Evolutionary conservation across 2,888 invertebrate species (phyloP), one percentile per base, ranked within the genome.

Genomic region (Odontomyia ornata): DNA sequence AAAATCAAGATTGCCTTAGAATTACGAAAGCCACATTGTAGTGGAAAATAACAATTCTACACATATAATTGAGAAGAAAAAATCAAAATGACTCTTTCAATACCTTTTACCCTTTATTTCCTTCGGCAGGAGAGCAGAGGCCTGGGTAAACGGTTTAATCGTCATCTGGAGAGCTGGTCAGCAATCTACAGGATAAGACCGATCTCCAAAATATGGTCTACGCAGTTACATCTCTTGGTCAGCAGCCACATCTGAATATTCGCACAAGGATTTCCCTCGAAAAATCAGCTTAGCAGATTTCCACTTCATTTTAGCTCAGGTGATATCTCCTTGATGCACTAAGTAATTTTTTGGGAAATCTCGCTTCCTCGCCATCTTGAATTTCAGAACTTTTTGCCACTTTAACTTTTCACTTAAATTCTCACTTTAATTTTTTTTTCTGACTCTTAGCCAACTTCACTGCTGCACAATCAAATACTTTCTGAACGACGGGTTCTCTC

Each of bases 351-450:
- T 5, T 11, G 7, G 7, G 7, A 7, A 60, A 60, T 52, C 25
- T 52, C 15, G n/a, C 52, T 52, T 15, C n/a, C 18, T 13, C 46
- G 69, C 47, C 69, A 69, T 69, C 25, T 69, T 69, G 69, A 7
- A 47, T 47, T 67, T 18, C 23, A 46, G 21, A 69, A 28, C 15
- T 67, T n/a, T 30, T 69, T 47, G 15, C 46, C 25, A 46, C 25
- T 18, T 18, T 25, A 9, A 36, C 9, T 36, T 36, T 36, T 36
- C 36, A 46, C 23, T 30, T 30, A 13, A 0, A 21, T 21, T 28
- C 23, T 43, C 30, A 21, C 27, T 64, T 28, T 28, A 18, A 28
- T 23, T 67, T 13, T 3, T 1, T n/a, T 13, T 18, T 23, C 7
- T 0, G 1, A 43, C 67, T 27, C 13, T 11, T n/a, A n/a, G n/a